Evolutionary conservation across 2,113 vertebrate species (phyloP).

Genomic region (Bufo gargarizans): DNA sequence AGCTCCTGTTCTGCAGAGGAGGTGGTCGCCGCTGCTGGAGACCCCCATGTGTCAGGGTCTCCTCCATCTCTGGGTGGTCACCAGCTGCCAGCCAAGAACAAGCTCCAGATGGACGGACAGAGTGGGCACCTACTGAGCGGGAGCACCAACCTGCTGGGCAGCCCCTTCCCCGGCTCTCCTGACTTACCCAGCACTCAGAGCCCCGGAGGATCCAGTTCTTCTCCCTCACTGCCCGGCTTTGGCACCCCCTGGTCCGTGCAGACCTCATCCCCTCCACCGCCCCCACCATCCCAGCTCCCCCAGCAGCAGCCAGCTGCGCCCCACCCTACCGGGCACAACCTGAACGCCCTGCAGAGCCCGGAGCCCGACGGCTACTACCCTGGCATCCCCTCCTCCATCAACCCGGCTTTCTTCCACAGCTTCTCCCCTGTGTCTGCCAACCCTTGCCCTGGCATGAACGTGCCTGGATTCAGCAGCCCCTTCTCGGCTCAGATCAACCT

Average conservation of each 20-base stretch:
- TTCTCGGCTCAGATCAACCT: slow-evolving; percentile 90
- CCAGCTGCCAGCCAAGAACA: slow-evolving; percentile 66
- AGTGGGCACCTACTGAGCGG: slow-evolving; percentile 78
- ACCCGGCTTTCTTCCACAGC: slow-evolving; percentile 93
- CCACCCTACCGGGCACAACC: slow-evolving; percentile 63
- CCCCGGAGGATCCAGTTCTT: slow-evolving; percentile 81
- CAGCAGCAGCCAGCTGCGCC: slow-evolving; percentile 56
- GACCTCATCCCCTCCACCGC: slow-evolving; percentile 85
- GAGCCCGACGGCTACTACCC: slow-evolving; percentile 91
- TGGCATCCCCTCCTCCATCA: slow-evolving; percentile 88
- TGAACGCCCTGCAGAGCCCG: slow-evolving; percentile 81
- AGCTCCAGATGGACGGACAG: slow-evolving; percentile 78
- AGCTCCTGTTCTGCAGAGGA: slow-evolving; percentile 39
- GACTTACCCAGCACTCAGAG: slow-evolving; percentile 78
- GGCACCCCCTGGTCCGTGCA: slow-evolving; percentile 94
- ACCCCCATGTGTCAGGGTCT: slow-evolving; percentile 64
- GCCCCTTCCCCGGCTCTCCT: slow-evolving; percentile 83
- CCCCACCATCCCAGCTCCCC: slow-evolving; percentile 66
- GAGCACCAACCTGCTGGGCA: slow-evolving; percentile 75
- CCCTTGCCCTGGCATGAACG: slow-evolving; percentile 84
- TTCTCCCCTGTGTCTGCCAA: slow-evolving; percentile 86
- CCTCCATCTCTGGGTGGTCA: slow-evolving; percentile 66
- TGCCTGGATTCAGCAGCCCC: slow-evolving; percentile 82
- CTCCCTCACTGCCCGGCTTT: slow-evolving; percentile 86
- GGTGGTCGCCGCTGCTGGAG: slow-evolving; percentile 64